These are phyloP conservation scores for Tetropium fuscum DNA, from an alignment of 2,888 invertebrate species.

Conservation along the genomic window DNA sequence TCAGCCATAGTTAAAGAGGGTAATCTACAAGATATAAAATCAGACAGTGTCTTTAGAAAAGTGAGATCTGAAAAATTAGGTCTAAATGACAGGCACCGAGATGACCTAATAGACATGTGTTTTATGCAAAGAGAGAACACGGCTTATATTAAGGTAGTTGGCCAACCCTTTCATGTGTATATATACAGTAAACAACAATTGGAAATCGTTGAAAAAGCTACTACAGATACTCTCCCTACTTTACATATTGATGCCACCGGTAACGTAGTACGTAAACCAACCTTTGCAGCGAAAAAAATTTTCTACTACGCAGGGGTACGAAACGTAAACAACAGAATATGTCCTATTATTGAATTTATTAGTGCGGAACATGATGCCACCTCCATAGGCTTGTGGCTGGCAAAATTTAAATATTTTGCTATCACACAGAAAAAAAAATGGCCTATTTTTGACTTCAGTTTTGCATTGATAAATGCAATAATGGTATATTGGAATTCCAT, in stretches of 20 bases:
- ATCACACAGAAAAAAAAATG: background rate
- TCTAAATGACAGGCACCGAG: slow-evolving; percentile 10
- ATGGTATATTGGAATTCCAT: slow-evolving; percentile 6
- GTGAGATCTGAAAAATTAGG: slow-evolving; percentile 24
- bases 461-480: background rate
- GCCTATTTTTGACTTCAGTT: slow-evolving; percentile 5
- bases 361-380: background rate
- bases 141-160: slow-evolving; percentile 11
- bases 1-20: slow-evolving; percentile 7
- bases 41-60: slow-evolving; percentile 18
- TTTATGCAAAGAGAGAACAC: slow-evolving; percentile 18
- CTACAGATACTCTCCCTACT: too few relatives aligned
- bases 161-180: background rate
- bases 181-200: slow-evolving; percentile 3
- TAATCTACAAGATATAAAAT: slow-evolving; percentile 23
- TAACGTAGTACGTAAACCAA: background rate
- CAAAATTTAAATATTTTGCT: background rate
- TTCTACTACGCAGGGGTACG: slow-evolving; percentile 4
- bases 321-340: background rate
- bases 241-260: slow-evolving; percentile 4
- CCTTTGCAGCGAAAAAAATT: background rate
- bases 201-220: background rate
- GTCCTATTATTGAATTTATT: background rate
- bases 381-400: background rate
- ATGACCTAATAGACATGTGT: slow-evolving; percentile 18